phyloP scores from a whole-genome alignment of 2,113 vertebrate species.

The Oncorhynchus keta region DNA sequence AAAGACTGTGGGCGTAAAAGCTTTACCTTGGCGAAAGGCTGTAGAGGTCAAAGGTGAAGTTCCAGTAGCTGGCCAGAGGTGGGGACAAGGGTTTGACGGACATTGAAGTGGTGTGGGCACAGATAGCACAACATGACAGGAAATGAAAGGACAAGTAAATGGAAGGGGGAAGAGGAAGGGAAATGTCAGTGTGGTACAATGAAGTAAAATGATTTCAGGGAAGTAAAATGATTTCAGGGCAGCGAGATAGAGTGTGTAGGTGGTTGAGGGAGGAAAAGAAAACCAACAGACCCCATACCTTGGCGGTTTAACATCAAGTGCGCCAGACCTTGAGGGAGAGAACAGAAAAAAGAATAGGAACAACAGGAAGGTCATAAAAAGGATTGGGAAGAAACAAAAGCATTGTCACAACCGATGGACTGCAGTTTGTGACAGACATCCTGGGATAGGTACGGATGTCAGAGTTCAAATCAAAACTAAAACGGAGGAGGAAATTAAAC shows the following conservation, averaged over 20 bases:
- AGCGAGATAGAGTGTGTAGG: constrained; percentile 55
- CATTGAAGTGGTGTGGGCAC: constrained; percentile 71
- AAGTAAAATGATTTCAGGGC: constrained; percentile 56
- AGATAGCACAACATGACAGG: constrained; percentile 74
- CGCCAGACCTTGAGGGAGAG: constrained; percentile 85
- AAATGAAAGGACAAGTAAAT: constrained; percentile 62
- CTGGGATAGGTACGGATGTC: constrained; percentile 80
- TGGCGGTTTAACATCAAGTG: constrained; percentile 84
- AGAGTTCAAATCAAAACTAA: constrained; percentile 64
- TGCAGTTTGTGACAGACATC: constrained; percentile 88
- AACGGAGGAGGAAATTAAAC: constrained; percentile 66
- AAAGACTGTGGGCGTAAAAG: constrained; percentile 67
- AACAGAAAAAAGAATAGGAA: constrained; percentile 81
- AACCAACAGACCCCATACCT: constrained; percentile 80
- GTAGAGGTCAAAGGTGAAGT: constrained; percentile 78
- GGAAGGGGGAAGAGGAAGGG: constrained; percentile 60
- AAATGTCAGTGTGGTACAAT: constrained; percentile 66
- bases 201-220: constrained; percentile 50
- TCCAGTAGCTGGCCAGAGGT: constrained; percentile 80
- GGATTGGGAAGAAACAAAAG: constrained; percentile 66
- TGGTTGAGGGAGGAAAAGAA: constrained; percentile 69
- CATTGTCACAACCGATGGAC: constrained; percentile 85
- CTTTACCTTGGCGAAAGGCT: constrained; percentile 78
- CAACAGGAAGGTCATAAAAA: constrained; percentile 84
- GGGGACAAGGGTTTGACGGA: constrained; percentile 80